phyloP scores from a whole-genome alignment of 1,140 invertebrate species.

The Acromyrmex echinatior region DNA sequence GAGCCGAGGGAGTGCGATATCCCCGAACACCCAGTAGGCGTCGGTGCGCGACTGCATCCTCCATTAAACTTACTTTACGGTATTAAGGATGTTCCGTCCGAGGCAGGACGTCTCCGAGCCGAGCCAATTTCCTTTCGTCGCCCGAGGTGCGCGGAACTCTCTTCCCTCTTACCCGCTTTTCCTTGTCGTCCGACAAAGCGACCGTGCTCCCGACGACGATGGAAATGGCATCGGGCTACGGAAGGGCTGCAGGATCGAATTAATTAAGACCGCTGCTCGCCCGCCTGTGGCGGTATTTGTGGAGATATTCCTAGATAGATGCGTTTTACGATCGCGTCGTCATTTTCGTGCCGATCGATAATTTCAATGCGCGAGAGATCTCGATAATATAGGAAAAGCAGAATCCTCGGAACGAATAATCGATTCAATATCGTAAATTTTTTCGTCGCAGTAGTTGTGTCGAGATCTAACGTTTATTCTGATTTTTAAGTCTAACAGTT shows the following conservation, averaged over 20 bases:
- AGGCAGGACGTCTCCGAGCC: constrained; percentile 53
- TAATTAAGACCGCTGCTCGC: constrained; percentile 52
- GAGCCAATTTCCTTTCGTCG: constrained; percentile 65
- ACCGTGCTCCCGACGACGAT: constrained; percentile 24
- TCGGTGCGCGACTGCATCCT: constrained; percentile 20
- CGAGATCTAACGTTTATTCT: background rate
- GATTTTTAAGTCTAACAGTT: background rate
- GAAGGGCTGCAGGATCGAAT: constrained; percentile 67
- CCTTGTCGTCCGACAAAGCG: background rate
- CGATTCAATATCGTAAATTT: background rate
- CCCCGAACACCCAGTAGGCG: constrained; percentile 5
- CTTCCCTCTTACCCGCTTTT: background rate
- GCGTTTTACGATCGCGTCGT: constrained; percentile 59
- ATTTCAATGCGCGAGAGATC: background rate
- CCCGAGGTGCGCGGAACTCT: constrained; percentile 27
- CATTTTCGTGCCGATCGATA: constrained; percentile 5
- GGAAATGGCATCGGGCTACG: constrained; percentile 66
- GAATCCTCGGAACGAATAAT: background rate
- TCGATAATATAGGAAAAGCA: background rate
- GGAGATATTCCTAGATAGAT: constrained; percentile 35
- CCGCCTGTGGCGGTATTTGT: constrained; percentile 10
- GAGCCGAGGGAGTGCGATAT: constrained; percentile 16
- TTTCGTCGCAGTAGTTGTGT: background rate
- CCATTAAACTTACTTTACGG: constrained; percentile 52
- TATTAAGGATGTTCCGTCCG: constrained; percentile 57